A percentile compares a stretch with the other conserved stretches of the same genome.
phyloP scores from a whole-genome alignment of 35 echinoderm and acorn worm genomes.

The Strongylocentrotus purpuratus region DNA sequence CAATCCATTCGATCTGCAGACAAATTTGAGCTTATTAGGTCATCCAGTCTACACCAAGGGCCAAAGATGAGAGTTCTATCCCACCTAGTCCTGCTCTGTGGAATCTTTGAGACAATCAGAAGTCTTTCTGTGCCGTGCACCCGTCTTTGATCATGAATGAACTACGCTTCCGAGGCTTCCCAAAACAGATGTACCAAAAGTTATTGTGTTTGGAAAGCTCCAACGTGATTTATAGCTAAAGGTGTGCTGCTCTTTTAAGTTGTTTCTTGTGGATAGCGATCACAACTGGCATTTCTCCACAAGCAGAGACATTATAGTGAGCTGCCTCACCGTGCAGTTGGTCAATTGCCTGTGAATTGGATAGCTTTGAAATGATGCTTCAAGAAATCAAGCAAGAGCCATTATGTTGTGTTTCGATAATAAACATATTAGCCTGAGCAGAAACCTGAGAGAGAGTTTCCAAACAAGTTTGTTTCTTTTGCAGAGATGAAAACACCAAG shows the following conservation, averaged over 20 bases:
- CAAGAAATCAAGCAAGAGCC: background rate
- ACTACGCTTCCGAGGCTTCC: background rate
- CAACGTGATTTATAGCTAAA: background rate
- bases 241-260: background rate
- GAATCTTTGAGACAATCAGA: background rate
- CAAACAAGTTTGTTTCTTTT: background rate
- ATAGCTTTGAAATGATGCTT: background rate
- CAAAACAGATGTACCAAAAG: background rate
- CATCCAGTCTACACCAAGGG: background rate
- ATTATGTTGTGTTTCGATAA: background rate
- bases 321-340: background rate
- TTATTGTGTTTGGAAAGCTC: too few relatives aligned
- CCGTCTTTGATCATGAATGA: background rate
- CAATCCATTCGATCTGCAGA: background rate
- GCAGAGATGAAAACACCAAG: background rate
- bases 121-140: background rate
- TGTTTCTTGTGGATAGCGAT: background rate
- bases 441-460: background rate
- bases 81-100: background rate
- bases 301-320: background rate
- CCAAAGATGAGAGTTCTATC: background rate
- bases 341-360: background rate
- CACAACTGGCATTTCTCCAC: background rate
- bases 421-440: background rate
- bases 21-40: background rate